Percentiles rank a stretch among this genome's conserved stretches.
phyloP scores from a whole-genome alignment of 2,113 vertebrate species.

The Rhynchomys soricoides region DNA sequence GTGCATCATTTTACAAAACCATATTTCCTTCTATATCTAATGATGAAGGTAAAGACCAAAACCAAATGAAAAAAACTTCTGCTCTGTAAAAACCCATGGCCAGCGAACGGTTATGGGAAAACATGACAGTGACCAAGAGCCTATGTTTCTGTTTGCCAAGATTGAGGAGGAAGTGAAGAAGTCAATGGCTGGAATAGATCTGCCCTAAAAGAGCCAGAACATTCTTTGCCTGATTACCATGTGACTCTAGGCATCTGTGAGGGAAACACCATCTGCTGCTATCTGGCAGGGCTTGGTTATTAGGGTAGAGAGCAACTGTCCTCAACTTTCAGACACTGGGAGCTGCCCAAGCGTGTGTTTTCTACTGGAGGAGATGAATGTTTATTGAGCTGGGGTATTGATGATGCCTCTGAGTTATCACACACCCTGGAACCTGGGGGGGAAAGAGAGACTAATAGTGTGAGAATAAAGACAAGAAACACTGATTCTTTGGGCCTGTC shows the following conservation, averaged over 20 bases:
- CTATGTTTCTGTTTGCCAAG: constrained; percentile 21
- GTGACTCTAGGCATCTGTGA: constrained; percentile 41
- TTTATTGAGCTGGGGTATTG: background rate
- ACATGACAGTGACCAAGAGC: constrained; percentile 69
- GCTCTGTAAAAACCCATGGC: constrained; percentile 31
- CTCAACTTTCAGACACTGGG: constrained; percentile 75
- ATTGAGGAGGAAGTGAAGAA: constrained; percentile 1
- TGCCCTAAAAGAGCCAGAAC: constrained; percentile 67
- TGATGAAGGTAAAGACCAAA: background rate
- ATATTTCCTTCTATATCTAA: background rate
- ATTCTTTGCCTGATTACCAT: constrained; percentile 79
- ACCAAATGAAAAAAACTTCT: background rate
- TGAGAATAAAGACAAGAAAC: background rate
- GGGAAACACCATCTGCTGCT: constrained; percentile 81
- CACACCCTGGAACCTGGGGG: background rate
- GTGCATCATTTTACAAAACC: background rate
- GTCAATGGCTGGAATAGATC: background rate
- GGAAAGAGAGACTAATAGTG: background rate
- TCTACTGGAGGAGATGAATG: constrained; percentile 44
- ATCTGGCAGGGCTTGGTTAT: constrained; percentile 66
- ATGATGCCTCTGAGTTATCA: rapidly evolving
- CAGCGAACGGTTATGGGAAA: constrained; percentile 78
- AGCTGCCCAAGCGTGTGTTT: constrained; percentile 43
- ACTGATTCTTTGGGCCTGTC: background rate
- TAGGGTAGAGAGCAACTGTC: constrained; percentile 87